Evolutionary conservation across 2,797 vertebrate genomes (phyloP).

Genomic region (Sternarchorhynchus goeldii): DNA sequence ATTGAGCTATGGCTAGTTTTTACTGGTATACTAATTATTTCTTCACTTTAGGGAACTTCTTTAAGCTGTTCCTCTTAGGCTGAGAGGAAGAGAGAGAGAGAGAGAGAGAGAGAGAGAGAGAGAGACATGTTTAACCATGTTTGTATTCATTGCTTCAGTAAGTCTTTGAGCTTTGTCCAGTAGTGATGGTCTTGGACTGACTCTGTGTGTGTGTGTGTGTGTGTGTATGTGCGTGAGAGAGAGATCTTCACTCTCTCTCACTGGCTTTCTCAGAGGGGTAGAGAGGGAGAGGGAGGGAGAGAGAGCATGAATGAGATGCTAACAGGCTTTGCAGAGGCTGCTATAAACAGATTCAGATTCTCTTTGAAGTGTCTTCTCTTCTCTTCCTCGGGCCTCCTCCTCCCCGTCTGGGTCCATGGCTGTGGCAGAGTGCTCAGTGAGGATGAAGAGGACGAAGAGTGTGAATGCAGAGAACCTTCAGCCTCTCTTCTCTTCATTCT

Average conservation of each 20-base stretch:
- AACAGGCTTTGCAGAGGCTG: slow-evolving; percentile 46
- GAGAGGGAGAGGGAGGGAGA: not conserved
- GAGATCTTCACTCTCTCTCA: too few relatives aligned
- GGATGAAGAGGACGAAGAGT: slow-evolving; percentile 6
- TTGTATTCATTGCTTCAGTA: not conserved
- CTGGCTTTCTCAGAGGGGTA: too few relatives aligned
- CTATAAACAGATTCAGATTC: slow-evolving; percentile 56
- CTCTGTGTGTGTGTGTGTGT: slow-evolving; percentile 5
- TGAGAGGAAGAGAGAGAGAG: not conserved
- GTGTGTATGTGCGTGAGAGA: too few relatives aligned
- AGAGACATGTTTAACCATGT: not conserved
- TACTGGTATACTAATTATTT: slow-evolving; percentile 15
- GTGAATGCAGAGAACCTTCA: not conserved
- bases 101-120: not conserved
- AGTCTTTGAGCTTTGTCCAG: slow-evolving; percentile 24
- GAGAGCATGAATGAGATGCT: slow-evolving; percentile 16
- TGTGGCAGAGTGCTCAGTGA: slow-evolving; percentile 16
- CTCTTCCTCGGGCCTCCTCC: slow-evolving; percentile 38
- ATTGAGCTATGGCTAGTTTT: not conserved
- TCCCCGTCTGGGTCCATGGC: slow-evolving; percentile 49
- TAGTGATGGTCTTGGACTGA: slow-evolving; percentile 1
- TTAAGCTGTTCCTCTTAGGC: too few relatives aligned
- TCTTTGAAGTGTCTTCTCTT: slow-evolving; percentile 68
- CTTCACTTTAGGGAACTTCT: not conserved
- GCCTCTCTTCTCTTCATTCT: not conserved